Conservation (phyloP, 1,140 invertebrate genomes). For the Nixonia krombeini region DNA sequence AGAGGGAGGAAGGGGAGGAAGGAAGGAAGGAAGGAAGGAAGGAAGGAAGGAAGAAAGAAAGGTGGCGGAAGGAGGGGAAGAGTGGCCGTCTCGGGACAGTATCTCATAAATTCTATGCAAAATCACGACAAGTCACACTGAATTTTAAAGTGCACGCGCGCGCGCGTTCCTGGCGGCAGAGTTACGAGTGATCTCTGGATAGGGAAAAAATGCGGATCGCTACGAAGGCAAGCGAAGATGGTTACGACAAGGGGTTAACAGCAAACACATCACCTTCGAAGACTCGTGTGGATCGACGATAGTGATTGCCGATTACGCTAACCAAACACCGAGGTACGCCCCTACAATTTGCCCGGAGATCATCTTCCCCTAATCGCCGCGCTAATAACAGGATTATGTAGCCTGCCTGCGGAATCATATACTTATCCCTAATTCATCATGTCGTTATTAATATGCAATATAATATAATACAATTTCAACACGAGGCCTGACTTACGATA, state of each 20-base stretch:
- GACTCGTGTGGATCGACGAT: constrained; percentile 44
- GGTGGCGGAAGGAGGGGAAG: too few species aligned
- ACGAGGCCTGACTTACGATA: constrained; percentile 30
- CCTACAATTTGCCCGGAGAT: constrained; percentile 51
- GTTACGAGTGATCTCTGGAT: constrained; percentile 24
- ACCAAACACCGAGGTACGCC: constrained; percentile 53
- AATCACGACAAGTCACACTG: constrained; percentile 15
- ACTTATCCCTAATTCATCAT: constrained; percentile 56
- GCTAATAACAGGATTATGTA: constrained; percentile 55
- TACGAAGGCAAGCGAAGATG: not conserved
- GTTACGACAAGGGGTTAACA: constrained; percentile 35
- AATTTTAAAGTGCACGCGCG: constrained; percentile 21
- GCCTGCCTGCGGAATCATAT: constrained; percentile 48
- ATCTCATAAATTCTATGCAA: constrained; percentile 21
- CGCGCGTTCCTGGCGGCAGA: constrained; percentile 9
- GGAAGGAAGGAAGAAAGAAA: too few species aligned
- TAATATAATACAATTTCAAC: constrained; percentile 52
- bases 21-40: too few species aligned
- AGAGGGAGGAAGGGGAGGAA: too few species aligned
- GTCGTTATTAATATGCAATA: constrained; percentile 57
- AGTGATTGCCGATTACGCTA: constrained; percentile 53
- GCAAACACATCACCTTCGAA: constrained; percentile 31
- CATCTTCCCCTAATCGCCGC: constrained; percentile 51
- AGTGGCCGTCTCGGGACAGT: constrained; percentile 8
- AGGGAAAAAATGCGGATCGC: constrained; percentile 16